Conservation (phyloP, 2,113 vertebrate species). For the Nyctibius bracteatus region DNA sequence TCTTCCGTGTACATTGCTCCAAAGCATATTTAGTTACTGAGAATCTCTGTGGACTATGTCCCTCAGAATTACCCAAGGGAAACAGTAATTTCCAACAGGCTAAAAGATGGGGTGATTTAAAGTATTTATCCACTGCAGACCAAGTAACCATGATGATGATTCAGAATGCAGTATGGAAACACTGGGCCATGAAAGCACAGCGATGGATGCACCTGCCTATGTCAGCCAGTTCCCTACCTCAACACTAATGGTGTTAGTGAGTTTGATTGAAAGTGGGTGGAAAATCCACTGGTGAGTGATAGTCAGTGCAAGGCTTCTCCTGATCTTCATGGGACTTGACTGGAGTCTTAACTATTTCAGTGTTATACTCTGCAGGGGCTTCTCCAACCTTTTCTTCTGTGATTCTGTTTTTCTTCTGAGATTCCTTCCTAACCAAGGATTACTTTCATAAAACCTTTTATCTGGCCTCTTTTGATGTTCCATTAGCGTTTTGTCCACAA, state of each 20-base stretch:
- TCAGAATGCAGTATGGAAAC: neutral
- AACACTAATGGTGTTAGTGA: too few relatives aligned
- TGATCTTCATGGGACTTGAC: neutral
- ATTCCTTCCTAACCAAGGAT: neutral
- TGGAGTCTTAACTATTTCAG: neutral
- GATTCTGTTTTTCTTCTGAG: neutral
- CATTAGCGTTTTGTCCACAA: neutral
- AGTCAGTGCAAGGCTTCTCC: neutral
- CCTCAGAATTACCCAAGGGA: neutral
- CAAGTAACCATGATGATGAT: rapidly evolving
- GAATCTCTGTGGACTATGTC: neutral
- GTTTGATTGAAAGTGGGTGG: neutral
- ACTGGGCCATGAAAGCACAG: neutral
- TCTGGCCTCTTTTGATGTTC: neutral
- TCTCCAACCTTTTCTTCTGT: neutral
- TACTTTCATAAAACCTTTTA: neutral
- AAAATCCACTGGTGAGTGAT: neutral
- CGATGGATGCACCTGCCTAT: neutral
- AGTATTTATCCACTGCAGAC: neutral
- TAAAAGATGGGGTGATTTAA: neutral
- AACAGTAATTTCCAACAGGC: neutral
- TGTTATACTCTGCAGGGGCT: neutral
- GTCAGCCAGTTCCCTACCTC: neutral
- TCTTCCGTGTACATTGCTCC: neutral
- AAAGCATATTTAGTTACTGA: neutral